phyloP scores from a whole-genome alignment of 1,140 invertebrate genomes.

The Calliphora vicina region DNA sequence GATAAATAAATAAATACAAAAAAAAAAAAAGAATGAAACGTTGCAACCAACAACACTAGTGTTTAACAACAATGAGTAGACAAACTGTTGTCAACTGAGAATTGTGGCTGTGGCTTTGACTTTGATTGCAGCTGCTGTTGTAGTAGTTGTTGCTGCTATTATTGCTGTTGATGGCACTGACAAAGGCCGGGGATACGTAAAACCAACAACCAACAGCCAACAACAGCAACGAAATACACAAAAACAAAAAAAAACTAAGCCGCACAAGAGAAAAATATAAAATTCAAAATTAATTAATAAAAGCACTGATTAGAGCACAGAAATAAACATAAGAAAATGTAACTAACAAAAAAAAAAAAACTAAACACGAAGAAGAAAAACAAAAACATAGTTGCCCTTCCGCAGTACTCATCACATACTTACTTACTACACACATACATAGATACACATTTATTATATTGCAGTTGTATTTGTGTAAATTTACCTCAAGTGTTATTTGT shows the following conservation, averaged over 20 bases:
- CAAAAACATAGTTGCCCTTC: conserved; percentile 24
- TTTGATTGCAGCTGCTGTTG: conserved; percentile 30
- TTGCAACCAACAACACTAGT: background rate
- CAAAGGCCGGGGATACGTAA: conserved; percentile 1
- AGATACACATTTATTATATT: background rate
- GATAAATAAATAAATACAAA: background rate
- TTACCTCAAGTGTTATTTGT: conserved; percentile 8
- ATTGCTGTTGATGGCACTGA: conserved; percentile 38
- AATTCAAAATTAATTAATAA: conserved; percentile 28
- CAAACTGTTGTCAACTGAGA: conserved; percentile 31
- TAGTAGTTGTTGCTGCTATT: conserved; percentile 44
- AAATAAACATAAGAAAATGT: background rate
- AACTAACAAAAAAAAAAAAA: conserved; percentile 24
- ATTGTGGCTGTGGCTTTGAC: conserved; percentile 36
- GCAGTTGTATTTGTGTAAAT: background rate
- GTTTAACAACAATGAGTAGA: background rate
- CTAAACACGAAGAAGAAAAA: conserved; percentile 28
- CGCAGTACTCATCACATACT: conserved; percentile 12
- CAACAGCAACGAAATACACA: conserved; percentile 13
- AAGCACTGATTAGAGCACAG: conserved; percentile 20
- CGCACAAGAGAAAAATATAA: background rate
- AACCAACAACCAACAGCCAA: too few relatives aligned
- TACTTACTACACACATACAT: background rate
- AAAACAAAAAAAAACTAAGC: too few relatives aligned
- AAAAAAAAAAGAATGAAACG: background rate